phyloP scores from a whole-genome alignment of 2,888 invertebrate species.

The Heliconius aoede region DNA sequence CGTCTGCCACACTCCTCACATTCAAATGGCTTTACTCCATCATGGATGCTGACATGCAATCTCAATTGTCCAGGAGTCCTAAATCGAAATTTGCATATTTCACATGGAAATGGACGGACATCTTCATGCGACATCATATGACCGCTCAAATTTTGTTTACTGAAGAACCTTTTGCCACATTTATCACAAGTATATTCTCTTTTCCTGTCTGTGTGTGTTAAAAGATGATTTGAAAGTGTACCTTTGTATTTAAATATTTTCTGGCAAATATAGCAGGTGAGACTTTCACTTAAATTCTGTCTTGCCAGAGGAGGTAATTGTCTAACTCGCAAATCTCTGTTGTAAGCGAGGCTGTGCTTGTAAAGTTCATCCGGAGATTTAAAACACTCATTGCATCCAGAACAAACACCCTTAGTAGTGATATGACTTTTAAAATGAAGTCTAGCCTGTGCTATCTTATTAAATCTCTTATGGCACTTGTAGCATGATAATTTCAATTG shows the following conservation, averaged over 20 bases:
- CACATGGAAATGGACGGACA: slow-evolving; percentile 63
- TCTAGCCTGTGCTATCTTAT: slow-evolving; percentile 50
- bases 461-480: slow-evolving; percentile 60
- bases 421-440: slow-evolving; percentile 56
- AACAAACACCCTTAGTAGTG: slow-evolving; percentile 56
- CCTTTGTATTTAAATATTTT: slow-evolving; percentile 62
- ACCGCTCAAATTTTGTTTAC: slow-evolving; percentile 57
- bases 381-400: slow-evolving; percentile 65
- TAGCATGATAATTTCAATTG: slow-evolving; percentile 79
- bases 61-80: slow-evolving; percentile 59
- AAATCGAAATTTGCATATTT: slow-evolving; percentile 67
- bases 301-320: slow-evolving; percentile 47
- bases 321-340: slow-evolving; percentile 54
- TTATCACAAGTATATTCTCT: slow-evolving; percentile 67
- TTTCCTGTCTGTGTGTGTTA: slow-evolving; percentile 79
- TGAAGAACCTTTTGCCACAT: slow-evolving; percentile 66
- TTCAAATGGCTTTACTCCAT: slow-evolving; percentile 70
- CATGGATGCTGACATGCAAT: slow-evolving; percentile 74
- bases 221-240: slow-evolving; percentile 77
- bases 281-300: slow-evolving; percentile 50
- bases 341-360: slow-evolving; percentile 57
- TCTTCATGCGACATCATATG: slow-evolving; percentile 67
- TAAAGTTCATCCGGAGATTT: slow-evolving; percentile 54
- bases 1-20: slow-evolving; percentile 75
- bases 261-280: slow-evolving; percentile 64